phyloP scores from a whole-genome alignment of 2,797 vertebrate species.

The Peromyscus melanophrys region DNA sequence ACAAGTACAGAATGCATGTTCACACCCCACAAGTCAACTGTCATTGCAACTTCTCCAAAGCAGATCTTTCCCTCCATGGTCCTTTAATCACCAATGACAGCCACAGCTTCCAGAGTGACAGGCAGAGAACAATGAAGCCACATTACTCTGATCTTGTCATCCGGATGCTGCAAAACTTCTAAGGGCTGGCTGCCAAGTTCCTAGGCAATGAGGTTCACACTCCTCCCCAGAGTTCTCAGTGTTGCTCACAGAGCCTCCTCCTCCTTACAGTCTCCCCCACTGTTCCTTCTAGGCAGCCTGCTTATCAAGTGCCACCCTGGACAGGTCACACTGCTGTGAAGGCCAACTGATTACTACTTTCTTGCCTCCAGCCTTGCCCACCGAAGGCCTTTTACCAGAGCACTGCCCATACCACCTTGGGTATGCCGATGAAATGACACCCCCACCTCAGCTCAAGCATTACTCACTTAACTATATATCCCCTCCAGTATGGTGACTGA shows the following conservation, averaged over 20 bases:
- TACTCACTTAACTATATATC: neutral
- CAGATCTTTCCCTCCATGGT: neutral
- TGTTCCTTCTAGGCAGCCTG: neutral
- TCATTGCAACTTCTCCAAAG: neutral
- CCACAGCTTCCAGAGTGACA: conserved; percentile 17
- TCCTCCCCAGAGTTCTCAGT: neutral
- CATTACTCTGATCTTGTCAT: conserved; percentile 62
- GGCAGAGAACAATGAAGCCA: conserved; percentile 64
- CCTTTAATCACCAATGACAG: conserved; percentile 57
- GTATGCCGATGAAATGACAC: neutral
- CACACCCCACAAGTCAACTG: neutral
- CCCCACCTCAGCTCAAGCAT: neutral
- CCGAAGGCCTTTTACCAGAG: neutral
- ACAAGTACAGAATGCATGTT: neutral
- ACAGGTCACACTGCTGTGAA: neutral
- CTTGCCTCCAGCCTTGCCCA: neutral
- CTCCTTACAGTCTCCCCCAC: neutral
- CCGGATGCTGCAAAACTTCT: conserved; percentile 10
- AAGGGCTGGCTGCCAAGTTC: conserved; percentile 36
- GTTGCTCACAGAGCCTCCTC: neutral
- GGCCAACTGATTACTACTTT: neutral
- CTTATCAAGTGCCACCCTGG: neutral
- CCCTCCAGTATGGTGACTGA: neutral
- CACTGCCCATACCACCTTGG: neutral
- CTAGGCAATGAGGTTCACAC: conserved; percentile 9